These are phyloP conservation scores for Ooceraea biroi DNA, from an alignment of 1,140 invertebrate genomes.

Conservation along the genomic window DNA sequence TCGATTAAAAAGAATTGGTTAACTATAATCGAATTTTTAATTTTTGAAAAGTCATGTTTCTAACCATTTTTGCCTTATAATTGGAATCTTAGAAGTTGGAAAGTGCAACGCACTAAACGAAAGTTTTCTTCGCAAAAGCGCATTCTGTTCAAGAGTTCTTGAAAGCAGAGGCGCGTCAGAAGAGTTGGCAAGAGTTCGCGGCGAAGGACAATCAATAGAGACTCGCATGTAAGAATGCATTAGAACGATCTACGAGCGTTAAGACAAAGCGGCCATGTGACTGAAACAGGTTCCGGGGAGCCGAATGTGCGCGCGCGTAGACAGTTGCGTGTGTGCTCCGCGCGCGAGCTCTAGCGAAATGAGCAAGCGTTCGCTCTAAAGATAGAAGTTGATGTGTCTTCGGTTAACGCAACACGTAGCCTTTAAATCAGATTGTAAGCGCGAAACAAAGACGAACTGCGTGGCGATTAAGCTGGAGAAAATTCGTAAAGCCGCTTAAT, in stretches of 20 bases:
- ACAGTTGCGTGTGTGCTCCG: conserved; percentile 17
- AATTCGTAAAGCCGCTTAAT: conserved; percentile 13
- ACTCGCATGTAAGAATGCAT: conserved; percentile 72
- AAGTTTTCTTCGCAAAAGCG: conserved; percentile 1
- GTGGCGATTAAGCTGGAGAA: conserved; percentile 12
- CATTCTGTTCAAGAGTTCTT: conserved; percentile 38
- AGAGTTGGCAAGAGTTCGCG: conserved; percentile 47
- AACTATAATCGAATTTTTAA: conserved; percentile 1
- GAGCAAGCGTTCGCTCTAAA: conserved; percentile 69
- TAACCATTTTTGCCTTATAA: neutral
- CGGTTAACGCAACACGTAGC: conserved; percentile 64
- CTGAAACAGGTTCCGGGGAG: conserved; percentile 69
- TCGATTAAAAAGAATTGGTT: too few species aligned
- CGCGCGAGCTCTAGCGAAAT: conserved; percentile 54
- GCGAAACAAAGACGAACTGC: conserved; percentile 58
- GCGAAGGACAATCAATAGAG: conserved; percentile 65
- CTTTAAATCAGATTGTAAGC: conserved; percentile 46
- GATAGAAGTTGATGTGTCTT: conserved; percentile 73
- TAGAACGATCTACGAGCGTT: conserved; percentile 71
- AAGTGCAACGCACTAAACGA: neutral
- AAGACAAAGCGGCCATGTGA: conserved; percentile 73
- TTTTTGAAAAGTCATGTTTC: neutral
- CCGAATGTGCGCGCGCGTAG: conserved; percentile 47
- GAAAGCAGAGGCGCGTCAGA: conserved; percentile 15
- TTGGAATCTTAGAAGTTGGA: too few species aligned